Conservation (phyloP, 2,113 vertebrate species). For the Eurypyga helias region DNA sequence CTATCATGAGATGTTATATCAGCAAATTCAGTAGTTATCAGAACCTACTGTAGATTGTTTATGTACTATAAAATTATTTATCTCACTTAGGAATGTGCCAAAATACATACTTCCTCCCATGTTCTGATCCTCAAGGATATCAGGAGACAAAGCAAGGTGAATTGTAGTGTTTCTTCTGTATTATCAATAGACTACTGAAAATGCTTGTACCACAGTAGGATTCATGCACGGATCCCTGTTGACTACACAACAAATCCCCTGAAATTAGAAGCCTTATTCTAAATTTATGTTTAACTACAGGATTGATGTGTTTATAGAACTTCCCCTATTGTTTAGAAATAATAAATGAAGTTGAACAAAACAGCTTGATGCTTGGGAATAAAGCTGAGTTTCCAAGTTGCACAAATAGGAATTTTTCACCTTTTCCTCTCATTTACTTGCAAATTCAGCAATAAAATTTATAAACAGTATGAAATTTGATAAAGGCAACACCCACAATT, state of each 20-base stretch:
- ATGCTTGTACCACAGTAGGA: not conserved
- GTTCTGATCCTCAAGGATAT: not conserved
- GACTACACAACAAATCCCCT: not conserved
- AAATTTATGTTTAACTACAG: not conserved
- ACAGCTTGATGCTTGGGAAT: not conserved
- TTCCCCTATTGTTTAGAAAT: not conserved
- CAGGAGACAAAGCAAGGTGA: not conserved
- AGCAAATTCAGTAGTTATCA: not conserved
- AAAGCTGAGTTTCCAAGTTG: not conserved
- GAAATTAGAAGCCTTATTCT: not conserved
- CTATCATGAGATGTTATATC: not conserved
- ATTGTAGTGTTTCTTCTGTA: not conserved
- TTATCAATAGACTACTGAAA: not conserved
- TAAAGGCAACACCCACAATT: not conserved
- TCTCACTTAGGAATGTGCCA: not conserved
- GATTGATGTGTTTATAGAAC: not conserved
- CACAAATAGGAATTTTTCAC: not conserved
- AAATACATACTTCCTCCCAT: not conserved
- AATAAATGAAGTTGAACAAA: not conserved
- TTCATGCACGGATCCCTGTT: not conserved
- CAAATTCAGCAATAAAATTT: not conserved
- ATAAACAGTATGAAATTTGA: not conserved
- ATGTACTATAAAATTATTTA: not conserved
- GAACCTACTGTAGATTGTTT: not conserved
- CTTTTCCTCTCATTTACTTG: fast-evolving